Conservation (phyloP, 2,113 vertebrate genomes). For the Nestor notabilis region DNA sequence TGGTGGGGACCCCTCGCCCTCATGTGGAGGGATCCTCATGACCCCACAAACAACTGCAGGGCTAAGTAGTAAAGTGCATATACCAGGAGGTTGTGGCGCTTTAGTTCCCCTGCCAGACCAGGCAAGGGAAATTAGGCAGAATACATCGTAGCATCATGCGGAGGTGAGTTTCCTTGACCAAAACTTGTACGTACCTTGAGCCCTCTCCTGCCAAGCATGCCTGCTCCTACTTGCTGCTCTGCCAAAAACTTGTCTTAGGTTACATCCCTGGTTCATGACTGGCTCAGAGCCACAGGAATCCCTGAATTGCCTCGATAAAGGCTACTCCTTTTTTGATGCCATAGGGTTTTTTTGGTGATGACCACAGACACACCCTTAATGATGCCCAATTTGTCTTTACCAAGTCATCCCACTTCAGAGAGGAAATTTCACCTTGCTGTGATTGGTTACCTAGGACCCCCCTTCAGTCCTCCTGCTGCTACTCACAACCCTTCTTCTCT, state of each 20-base stretch:
- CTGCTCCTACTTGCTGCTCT: not conserved
- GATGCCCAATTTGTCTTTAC: not conserved
- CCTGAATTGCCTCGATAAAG: accelerated
- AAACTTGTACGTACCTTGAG: not conserved
- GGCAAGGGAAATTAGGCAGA: not conserved
- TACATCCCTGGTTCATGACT: not conserved
- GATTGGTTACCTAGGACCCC: not conserved
- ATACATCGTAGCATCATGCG: not conserved
- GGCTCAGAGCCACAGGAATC: not conserved
- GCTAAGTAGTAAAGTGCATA: not conserved
- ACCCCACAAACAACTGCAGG: not conserved
- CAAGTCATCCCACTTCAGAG: not conserved
- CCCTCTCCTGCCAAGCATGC: not conserved
- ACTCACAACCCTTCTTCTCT: not conserved
- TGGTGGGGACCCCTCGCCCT: not conserved
- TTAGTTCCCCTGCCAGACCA: not conserved
- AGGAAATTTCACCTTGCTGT: not conserved
- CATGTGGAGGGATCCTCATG: accelerated
- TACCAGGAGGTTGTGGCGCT: not conserved
- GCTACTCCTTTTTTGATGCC: not conserved
- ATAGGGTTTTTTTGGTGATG: not conserved
- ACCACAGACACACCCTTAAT: not conserved
- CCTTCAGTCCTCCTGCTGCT: not conserved
- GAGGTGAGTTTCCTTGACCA: not conserved
- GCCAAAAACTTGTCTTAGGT: not conserved